Base-by-base conservation (phyloP, 2,113 vertebrate genomes). In the Galbula dea region DNA sequence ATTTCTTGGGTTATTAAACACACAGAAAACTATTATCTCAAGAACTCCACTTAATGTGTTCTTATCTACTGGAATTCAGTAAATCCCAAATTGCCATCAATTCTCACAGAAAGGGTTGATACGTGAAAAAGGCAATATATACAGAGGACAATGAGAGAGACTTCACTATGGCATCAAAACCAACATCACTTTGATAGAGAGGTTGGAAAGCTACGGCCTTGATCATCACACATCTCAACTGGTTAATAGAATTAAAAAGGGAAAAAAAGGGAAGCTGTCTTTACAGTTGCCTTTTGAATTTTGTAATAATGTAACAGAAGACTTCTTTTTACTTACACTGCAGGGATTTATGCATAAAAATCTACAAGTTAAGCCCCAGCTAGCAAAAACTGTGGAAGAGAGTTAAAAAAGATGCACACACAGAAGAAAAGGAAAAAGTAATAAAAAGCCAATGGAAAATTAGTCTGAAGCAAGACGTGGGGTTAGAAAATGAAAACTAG, bases 371-470 rank as follows among this genome's bases (percentile, higher is more conserved):
- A 79, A 78, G 57, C 29, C 61, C 29, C 29, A 63, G 32, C 29
- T 71, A 84, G 86, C 54, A 95, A 73, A 87, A 92, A 84, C n/a
- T 82, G 55, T 63, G 63, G 11, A 93, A 81, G 54, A 83, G 16
- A 71, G 55, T 75, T 32, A 92, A 91, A 94, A 93, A 55, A 51
- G 37, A 89, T 71, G 68, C 3, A 9, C 20, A 43, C 5, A 91
- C 20, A 92, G 55, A 86, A 61, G 80, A 94, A 96, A 80, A 78
- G 30, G 21, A 89, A 24, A 45, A 88, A 58, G 76, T 66, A 90
- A 88, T 95, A 94, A 94, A 95, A 91, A 83, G 39, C 24, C 88
- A 96, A 88, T 68, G 68, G 85, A 93, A 97, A 96, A 95, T 96
- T 36, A 92, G 79, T 86, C 86, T 91, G 83, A 76, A 90, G 92